Evolutionary conservation across 1,140 invertebrate genomes (phyloP).

Genomic region (Lordiphosa mommai): DNA sequence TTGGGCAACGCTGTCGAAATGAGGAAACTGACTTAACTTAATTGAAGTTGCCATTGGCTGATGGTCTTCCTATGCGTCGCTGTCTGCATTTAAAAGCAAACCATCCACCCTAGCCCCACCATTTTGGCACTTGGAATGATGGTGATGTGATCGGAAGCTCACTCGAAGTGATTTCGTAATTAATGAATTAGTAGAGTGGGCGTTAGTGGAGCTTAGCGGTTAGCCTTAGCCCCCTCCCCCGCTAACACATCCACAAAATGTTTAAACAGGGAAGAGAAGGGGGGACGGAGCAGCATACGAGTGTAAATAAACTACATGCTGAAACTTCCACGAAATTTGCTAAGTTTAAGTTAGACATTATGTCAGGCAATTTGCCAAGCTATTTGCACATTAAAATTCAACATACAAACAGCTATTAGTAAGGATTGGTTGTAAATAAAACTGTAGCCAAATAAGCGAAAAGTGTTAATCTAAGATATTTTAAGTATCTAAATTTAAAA

Average conservation of each 20-base stretch:
- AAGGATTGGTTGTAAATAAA: neutral
- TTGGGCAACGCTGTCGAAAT: slow-evolving; percentile 51
- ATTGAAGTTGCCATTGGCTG: slow-evolving; percentile 62
- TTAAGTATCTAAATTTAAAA: too few species aligned
- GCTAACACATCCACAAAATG: neutral
- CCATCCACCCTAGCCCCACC: neutral
- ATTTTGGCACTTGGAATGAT: slow-evolving; percentile 16
- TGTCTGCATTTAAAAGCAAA: slow-evolving; percentile 51
- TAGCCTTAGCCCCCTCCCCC: slow-evolving; percentile 30
- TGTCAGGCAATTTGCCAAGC: slow-evolving; percentile 5
- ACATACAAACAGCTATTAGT: slow-evolving; percentile 1
- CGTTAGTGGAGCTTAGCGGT: slow-evolving; percentile 54
- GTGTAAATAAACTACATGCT: neutral
- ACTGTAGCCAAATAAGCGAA: too few species aligned
- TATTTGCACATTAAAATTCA: slow-evolving; percentile 37
- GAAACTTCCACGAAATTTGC: neutral
- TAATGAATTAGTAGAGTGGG: slow-evolving; percentile 61
- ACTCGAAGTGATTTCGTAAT: slow-evolving; percentile 72
- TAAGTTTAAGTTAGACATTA: slow-evolving; percentile 7
- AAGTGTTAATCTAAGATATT: too few species aligned
- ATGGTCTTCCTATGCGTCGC: neutral
- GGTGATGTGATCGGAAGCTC: slow-evolving; percentile 64
- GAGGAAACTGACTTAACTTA: slow-evolving; percentile 78
- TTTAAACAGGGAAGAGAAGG: neutral
- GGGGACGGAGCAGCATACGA: neutral